A percentile compares a stretch with the other conserved stretches of the same genome.
phyloP scores from a whole-genome alignment of 2,888 invertebrate genomes.

The Andricus curvator region DNA sequence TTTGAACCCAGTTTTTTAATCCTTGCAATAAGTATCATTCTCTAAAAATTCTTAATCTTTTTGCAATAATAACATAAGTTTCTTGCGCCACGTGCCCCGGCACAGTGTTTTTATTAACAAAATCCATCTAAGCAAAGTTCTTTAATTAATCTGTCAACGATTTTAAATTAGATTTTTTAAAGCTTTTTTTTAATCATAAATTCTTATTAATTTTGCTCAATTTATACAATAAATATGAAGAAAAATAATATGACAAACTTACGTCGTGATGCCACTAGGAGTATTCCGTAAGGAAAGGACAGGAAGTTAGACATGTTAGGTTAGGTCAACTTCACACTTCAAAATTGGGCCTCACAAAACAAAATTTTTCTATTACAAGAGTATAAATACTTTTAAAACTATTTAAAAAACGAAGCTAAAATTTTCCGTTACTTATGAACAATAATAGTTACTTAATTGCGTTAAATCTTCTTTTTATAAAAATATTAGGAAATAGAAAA shows the following conservation, averaged over 20 bases:
- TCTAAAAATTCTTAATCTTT: background rate
- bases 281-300: constrained; percentile 71
- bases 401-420: background rate
- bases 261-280: constrained; percentile 91
- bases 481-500: background rate
- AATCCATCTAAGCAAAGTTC: background rate
- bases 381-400: background rate
- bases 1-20: background rate
- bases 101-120: constrained; percentile 44
- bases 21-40: background rate
- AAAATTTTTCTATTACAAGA: background rate
- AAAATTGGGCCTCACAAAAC: background rate
- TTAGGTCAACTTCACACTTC: background rate
- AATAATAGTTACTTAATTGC: background rate
- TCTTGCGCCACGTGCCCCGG: constrained; percentile 42
- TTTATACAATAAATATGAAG: constrained; percentile 53
- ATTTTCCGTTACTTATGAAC: background rate
- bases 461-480: background rate
- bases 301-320: constrained; percentile 60
- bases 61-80: background rate
- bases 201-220: background rate
- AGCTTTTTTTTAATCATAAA: background rate
- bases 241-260: constrained; percentile 77
- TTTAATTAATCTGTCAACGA: background rate
- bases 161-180: constrained; percentile 18